Conservation (phyloP, 2,888 invertebrate genomes). For the Drosophila limbata region DNA sequence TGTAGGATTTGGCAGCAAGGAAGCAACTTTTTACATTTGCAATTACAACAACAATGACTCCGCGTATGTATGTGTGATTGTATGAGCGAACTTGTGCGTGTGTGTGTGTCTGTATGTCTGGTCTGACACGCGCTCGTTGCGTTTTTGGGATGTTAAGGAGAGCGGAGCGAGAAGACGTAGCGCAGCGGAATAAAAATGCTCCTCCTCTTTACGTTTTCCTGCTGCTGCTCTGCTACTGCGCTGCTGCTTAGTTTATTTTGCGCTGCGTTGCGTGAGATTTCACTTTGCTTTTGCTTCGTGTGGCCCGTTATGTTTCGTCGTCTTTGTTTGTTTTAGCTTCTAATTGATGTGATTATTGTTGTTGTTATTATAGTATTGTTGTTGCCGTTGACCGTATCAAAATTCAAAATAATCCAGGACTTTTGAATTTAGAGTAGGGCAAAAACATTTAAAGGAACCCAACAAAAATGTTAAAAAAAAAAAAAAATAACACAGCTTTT, state of each 20-base stretch:
- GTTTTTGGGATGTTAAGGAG: not conserved
- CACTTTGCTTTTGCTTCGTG: slow-evolving; percentile 61
- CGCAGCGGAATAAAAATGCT: slow-evolving; percentile 11
- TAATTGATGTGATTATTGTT: slow-evolving; percentile 1
- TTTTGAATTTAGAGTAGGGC: slow-evolving; percentile 72
- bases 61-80: not conserved
- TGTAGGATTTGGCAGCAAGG: slow-evolving; percentile 13
- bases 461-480: slow-evolving; percentile 46
- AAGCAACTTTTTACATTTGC: slow-evolving; percentile 18
- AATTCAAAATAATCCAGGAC: slow-evolving; percentile 84
- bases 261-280: slow-evolving; percentile 68
- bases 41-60: slow-evolving; percentile 1
- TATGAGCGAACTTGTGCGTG: not conserved
- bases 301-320: slow-evolving; percentile 46
- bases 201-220: slow-evolving; percentile 31
- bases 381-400: slow-evolving; percentile 20
- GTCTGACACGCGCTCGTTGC: slow-evolving; percentile 19
- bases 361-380: slow-evolving; percentile 13
- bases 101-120: slow-evolving; percentile 11
- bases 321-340: slow-evolving; percentile 27
- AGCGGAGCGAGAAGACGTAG: not conserved
- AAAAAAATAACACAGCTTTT: slow-evolving; percentile 19
- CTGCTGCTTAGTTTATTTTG: slow-evolving; percentile 43
- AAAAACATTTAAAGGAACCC: slow-evolving; percentile 28
- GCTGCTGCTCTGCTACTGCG: slow-evolving; percentile 27